A percentile compares a stretch with the other conserved stretches of the same genome.
Evolutionary conservation across 2,797 vertebrate genomes (phyloP).

Genomic region (Yasuhikotakia modesta): DNA sequence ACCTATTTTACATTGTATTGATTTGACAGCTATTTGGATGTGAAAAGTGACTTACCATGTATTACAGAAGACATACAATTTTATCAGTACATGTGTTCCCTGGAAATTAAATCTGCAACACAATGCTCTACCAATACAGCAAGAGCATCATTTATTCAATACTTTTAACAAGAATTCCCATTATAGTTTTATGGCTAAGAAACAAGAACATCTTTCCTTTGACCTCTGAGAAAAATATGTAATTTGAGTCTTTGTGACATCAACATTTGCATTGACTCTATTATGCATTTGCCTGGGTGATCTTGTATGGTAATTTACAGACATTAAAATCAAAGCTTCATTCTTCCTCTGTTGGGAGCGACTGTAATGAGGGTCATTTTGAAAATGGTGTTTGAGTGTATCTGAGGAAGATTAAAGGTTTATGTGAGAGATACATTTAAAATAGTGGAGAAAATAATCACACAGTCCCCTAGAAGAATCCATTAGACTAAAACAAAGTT

Average conservation of each 20-base stretch:
- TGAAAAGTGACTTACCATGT: no score
- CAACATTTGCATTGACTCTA: conserved; percentile 13
- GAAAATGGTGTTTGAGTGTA: conserved; percentile 34
- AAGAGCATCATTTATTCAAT: no score
- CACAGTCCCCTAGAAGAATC: conserved; percentile 15
- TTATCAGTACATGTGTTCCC: no score
- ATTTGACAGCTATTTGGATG: no score
- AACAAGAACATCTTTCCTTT: no score
- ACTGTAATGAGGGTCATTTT: conserved; percentile 32
- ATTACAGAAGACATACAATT: no score
- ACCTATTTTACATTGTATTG: no score
- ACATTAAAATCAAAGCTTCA: conserved; percentile 25
- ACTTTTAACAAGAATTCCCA: no score
- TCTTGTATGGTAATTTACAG: conserved; percentile 31
- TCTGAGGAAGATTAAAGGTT: conserved; percentile 26
- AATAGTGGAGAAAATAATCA: conserved; percentile 37
- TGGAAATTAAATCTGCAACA: no score
- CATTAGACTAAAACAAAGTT: conserved; percentile 39
- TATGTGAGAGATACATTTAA: conserved; percentile 36
- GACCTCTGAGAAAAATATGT: background rate
- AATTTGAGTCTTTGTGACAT: background rate
- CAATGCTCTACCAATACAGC: no score
- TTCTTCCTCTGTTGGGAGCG: background rate
- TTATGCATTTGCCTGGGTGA: conserved; percentile 7
- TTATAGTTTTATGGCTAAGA: no score